Evolutionary conservation across 2,888 invertebrate genomes (phyloP).

Genomic region (Drosophila mercatorum): DNA sequence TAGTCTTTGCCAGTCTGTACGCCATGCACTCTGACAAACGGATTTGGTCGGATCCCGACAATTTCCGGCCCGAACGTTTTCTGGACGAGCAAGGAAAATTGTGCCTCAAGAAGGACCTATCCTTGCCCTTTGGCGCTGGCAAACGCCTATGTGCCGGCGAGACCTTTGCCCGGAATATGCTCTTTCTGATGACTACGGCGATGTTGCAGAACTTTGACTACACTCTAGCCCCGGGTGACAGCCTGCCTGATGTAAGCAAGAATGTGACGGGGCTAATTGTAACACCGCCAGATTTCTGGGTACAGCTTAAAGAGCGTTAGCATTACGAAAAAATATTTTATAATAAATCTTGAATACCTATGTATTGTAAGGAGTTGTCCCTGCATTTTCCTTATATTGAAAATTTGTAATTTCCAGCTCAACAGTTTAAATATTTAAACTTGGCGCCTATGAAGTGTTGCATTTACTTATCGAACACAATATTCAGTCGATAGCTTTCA

Average conservation of each 20-base stretch:
- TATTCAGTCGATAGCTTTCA: neutral
- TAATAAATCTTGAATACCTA: neutral
- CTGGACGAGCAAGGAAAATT: conserved; percentile 86
- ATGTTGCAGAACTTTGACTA: conserved; percentile 88
- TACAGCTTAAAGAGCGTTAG: conserved; percentile 84
- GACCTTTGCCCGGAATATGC: conserved; percentile 88
- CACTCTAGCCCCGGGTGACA: conserved; percentile 85
- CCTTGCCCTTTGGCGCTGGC: conserved; percentile 89
- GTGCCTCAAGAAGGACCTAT: conserved; percentile 86
- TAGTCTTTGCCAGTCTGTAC: conserved; percentile 86
- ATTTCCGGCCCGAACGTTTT: conserved; percentile 89
- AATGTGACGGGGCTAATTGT: conserved; percentile 86
- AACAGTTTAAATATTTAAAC: neutral
- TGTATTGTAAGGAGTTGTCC: no score
- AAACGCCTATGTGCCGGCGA: conserved; percentile 90
- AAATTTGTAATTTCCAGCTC: neutral
- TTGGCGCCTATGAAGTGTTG: neutral
- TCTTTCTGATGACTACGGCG: conserved; percentile 87
- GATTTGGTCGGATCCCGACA: conserved; percentile 88
- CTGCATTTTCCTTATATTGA: no score
- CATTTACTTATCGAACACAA: neutral
- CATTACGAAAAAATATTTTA: neutral
- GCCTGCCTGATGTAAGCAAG: conserved; percentile 84
- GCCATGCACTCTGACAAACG: conserved; percentile 86
- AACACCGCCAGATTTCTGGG: conserved; percentile 87